Evolutionary conservation across 2,888 invertebrate genomes (phyloP).

Genomic region (Caenorhabditis uteleia): DNA sequence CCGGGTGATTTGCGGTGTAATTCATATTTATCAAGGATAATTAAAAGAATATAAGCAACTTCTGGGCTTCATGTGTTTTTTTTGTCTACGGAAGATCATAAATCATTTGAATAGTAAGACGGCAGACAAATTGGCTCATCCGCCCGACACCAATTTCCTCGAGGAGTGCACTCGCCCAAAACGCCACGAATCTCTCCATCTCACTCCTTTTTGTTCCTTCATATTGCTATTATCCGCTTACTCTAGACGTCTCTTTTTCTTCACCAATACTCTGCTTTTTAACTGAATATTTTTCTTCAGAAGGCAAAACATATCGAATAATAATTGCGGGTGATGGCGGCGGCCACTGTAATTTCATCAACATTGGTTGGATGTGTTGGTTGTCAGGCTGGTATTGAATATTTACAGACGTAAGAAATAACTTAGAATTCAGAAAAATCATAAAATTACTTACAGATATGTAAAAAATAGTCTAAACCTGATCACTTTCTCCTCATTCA

Average conservation of each 20-base stretch:
- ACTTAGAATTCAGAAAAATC: neutral
- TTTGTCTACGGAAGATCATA: too few relatives aligned
- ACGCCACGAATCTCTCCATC: neutral
- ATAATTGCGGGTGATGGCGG: constrained; percentile 1
- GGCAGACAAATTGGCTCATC: too few relatives aligned
- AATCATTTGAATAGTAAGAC: too few relatives aligned
- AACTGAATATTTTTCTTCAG: neutral
- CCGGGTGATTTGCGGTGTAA: too few relatives aligned
- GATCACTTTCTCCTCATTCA: constrained; percentile 55
- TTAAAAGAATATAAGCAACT: too few relatives aligned
- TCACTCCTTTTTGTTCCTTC: too few relatives aligned
- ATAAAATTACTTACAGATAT: constrained; percentile 29
- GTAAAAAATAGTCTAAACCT: constrained; percentile 46
- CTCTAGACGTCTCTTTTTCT: neutral
- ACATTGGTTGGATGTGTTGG: constrained; percentile 52
- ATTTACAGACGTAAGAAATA: constrained; percentile 51
- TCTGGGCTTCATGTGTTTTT: too few relatives aligned
- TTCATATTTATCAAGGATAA: too few relatives aligned
- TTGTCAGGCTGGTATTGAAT: constrained; percentile 59
- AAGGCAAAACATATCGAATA: neutral
- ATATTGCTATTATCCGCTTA: too few relatives aligned
- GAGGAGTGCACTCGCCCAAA: too few relatives aligned
- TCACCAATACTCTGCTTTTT: neutral
- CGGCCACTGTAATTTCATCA: constrained; percentile 31
- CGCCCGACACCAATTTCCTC: too few relatives aligned